Base-by-base conservation (phyloP, 30 jellyfish, hydroid and myxozoan species). In the Turritopsis dohrnii region DNA sequence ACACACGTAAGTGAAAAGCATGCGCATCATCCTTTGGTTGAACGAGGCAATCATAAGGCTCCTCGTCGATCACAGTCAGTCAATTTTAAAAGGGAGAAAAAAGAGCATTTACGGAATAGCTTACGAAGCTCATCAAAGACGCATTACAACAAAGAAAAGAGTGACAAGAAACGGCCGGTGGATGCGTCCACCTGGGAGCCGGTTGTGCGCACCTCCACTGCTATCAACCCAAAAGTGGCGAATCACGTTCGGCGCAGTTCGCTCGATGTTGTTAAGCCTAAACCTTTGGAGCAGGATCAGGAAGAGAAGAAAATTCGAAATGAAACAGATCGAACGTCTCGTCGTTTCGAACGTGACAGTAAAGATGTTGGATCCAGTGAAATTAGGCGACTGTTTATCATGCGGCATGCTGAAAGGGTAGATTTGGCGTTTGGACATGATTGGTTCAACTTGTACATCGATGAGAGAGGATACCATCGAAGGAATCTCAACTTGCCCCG, bases 331-430 rank as follows among this genome's bases (percentile, higher is more conserved):
- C 53, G 83, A 17, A 29, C 65, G 72, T n/a, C 54, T 74, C 28
- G 65, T n/a, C 53, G 72, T 23, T 9, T 23, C 65, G 83, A 74
- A 24, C 85, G 74, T 65, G 71, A 65, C 28, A 65, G 71, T 27
- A 82, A 21, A 71, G 65, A 69, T 9, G 30, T 16, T 27, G 77
- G 30, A 8, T 27, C 19, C 19, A 23, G 16, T 72, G 87, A 84
- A 65, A 74, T 79, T 72, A 89, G 99, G 22, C 94, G 93, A n/a
- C 65, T 94, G 28, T 89, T 94, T 72, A 79, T 94, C 1, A 94
- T 94, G 84, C 89, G 99, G 65, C 99, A 94, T 71, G 99, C 97
- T 31, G 99, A 94, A 77, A 54, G 99, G 28, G 99, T 94, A 21
- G 99, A 94, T 65, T 86, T 89, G 22, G 76, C 89, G 1, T 94